Conservation (phyloP, 2,113 vertebrate genomes). For the Anhinga rufa region DNA sequence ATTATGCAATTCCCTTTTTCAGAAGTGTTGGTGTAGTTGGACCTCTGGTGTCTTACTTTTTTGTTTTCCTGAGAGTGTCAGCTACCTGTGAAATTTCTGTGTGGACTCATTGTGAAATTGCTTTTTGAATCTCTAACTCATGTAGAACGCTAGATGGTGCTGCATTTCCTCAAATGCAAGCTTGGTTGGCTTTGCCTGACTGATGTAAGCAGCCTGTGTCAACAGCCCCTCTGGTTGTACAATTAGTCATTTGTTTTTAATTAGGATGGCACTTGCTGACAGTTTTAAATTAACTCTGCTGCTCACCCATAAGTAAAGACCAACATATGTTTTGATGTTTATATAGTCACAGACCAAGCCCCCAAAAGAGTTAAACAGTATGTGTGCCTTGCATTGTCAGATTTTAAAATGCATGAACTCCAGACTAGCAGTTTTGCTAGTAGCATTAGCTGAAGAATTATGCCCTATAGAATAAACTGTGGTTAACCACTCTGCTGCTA, state of each 20-base stretch:
- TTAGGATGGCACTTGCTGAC: slow-evolving; percentile 19
- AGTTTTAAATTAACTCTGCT: slow-evolving; percentile 13
- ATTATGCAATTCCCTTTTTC: not conserved
- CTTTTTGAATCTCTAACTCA: not conserved
- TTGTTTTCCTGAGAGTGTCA: not conserved
- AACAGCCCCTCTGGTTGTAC: not conserved
- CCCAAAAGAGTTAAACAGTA: not conserved
- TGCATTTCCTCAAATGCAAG: not conserved
- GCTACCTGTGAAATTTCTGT: not conserved
- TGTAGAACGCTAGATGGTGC: slow-evolving; percentile 58
- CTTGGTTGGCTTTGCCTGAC: not conserved
- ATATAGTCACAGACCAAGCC: not conserved
- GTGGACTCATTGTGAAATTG: not conserved
- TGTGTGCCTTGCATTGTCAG: not conserved
- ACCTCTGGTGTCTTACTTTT: not conserved
- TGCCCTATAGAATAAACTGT: not conserved
- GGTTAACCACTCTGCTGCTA: not conserved
- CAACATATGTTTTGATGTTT: slow-evolving; percentile 1
- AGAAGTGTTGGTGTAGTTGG: not conserved
- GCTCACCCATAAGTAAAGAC: slow-evolving; percentile 1
- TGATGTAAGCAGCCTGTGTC: not conserved
- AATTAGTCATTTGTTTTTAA: slow-evolving; percentile 44
- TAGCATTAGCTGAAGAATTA: not conserved
- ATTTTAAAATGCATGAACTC: not conserved
- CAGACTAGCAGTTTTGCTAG: not conserved